These are phyloP conservation scores for Coendou prehensilis DNA, from an alignment of 2,797 vertebrate species.

Conservation along the genomic window DNA sequence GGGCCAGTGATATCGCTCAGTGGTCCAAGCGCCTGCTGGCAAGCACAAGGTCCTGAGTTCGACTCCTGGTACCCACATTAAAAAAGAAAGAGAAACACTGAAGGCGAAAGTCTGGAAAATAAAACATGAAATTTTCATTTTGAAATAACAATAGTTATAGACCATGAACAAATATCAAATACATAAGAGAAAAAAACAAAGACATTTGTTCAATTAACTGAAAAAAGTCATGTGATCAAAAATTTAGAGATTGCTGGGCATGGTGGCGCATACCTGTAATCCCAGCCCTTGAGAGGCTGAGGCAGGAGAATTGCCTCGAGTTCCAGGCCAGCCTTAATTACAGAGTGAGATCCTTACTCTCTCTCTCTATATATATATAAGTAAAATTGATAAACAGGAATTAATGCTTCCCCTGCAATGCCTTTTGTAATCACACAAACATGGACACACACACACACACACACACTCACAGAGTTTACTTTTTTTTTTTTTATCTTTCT, in stretches of 20 bases:
- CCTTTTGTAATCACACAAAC: neutral
- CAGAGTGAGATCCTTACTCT: neutral
- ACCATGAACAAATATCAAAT: constrained; percentile 13
- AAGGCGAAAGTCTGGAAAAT: neutral
- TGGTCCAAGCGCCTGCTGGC: too few species aligned
- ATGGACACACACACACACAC: neutral
- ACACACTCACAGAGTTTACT: neutral
- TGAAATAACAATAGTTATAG: constrained; percentile 33
- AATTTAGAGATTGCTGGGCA: neutral
- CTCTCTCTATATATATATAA: too few species aligned
- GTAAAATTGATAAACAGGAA: neutral
- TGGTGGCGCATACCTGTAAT: neutral
- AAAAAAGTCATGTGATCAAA: neutral
- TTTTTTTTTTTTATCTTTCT: neutral
- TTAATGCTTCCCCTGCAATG: neutral
- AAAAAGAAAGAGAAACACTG: neutral
- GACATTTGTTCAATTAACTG: neutral
- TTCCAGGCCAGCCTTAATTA: neutral
- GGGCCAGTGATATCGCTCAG: too few species aligned
- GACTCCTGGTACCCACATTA: too few species aligned
- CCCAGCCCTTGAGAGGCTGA: neutral
- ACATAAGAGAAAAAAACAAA: neutral
- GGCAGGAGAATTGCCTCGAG: neutral
- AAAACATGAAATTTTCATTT: neutral
- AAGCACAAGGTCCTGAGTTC: too few species aligned